Evolutionary conservation across 2,888 invertebrate species (phyloP), one percentile per base, ranked within the genome.

Genomic region (Drosophila acutilabella): DNA sequence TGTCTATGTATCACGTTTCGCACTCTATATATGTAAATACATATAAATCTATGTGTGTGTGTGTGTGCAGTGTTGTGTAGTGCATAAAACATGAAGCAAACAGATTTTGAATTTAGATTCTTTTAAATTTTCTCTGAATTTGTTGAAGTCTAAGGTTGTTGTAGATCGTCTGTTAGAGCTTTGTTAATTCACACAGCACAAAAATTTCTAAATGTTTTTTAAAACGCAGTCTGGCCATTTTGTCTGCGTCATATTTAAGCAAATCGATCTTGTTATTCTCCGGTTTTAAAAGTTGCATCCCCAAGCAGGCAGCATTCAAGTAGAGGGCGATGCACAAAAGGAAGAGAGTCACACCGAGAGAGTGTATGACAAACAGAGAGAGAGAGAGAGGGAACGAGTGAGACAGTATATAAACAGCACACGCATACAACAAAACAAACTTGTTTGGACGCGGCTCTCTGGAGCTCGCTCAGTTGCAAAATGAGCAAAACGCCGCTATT

Each of bases 1-100:
- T 75, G 84, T 84, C 84, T 78, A 75, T 84, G 87, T 87, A 84
- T 85, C 82, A 76, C 80, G 77, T 81, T 81, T 85, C 86, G 82
- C 80, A 85, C 77, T 65, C 60, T 50, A 65, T 67, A 57, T 80
- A 56, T 59, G 57, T 59, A 64, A 57, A 44, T 54, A 40, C 44
- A 40, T 48, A 13, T 23, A 6, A 23, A 23, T 45, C 16, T 54
- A 42, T 53, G 16, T 20, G 14, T 62, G 10, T 59, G 53, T 65
- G 58, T 70, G 62, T 62, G 71, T 64, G 51, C 53, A 83, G 87
- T 86, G 84, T 87, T 84, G 89, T 77, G 71, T 75, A 88, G 85
- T 85, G 89, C 71, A 84, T 71, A 66, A 86, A 88, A 75, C 70
- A 80, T 79, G 60, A 80, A 64, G 65, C 66, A 67, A 64, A 61